Base-by-base conservation (phyloP, 2,888 invertebrate species). In the Ichneumoninae sp. region DNA sequence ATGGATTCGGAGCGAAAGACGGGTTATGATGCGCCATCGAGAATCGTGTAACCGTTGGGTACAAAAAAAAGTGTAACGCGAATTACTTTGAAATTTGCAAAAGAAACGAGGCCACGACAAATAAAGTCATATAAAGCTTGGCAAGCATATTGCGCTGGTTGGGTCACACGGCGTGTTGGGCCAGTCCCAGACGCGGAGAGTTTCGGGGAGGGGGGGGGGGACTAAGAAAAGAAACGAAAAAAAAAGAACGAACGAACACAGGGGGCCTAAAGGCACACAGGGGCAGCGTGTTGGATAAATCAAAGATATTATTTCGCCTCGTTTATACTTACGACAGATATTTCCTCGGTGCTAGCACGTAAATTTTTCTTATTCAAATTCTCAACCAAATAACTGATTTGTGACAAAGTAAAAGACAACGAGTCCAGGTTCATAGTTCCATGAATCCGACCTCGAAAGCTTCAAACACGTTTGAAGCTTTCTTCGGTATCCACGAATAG, bases 401-500 rank as follows among this genome's bases (percentile, higher is more conserved):
- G 98, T 96, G 98, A 97, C 97, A 98, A 97, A 96, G 98, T 97
- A 97, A 98, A 97, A 96, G 97, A 98, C 96, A 98, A 96, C 96
- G 98, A 97, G 97, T 98, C 98, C 96, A 98, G 98, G 97, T 98
- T 98, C 98, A 98, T 98, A 98, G 97, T 98, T 98, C 97, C 97
- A 96, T 96, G 96, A 96, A 96, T 95, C 95, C 97, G 96, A 96
- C 96, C 96, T 96, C 97, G 97, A 97, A 97, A 97, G 97, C 97
- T 97, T 97, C 97, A 97, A 97, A 97, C 96, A 95, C 95, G 96
- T 96, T 97, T 97, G 97, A 97, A 97, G 97, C 97, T 97, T 97
- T 97, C 97, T 96, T 95, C 95, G 96, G 96, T 95, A 96, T 95
- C 95, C 96, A 96, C 95, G 95, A 95, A 95, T 95, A 95, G 95